Evolutionary conservation across 2,797 vertebrate species (phyloP), one percentile per base, ranked within the genome.

Genomic region (Coracias cyanogaster): DNA sequence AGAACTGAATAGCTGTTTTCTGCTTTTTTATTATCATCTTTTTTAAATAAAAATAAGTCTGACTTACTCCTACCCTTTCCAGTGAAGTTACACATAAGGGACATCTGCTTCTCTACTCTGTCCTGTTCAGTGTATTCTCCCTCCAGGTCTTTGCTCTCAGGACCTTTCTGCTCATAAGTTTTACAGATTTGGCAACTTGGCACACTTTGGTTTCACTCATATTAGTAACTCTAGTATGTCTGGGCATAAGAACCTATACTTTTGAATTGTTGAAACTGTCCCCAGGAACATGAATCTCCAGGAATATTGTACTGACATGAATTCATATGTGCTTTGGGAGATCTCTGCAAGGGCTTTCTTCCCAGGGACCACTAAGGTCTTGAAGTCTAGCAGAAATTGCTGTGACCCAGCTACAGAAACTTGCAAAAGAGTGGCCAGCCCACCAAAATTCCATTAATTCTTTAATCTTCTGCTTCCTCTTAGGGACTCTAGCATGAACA

Each of bases 281-380:
- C 9, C 12, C 45, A 48, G 35, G 29, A 69, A 19, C 16, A 35
- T 0, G 1, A 4, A 2, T 43, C 5, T 69, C 16, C 33, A 51
- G 22, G 6, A 16, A 58, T 29, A 25, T 17, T 46, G 4, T 35
- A 14, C 37, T 57, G 29, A 24, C 21, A 9, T 19, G 19, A 52
- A 69, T 58, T 8, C 11, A 22, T 46, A 6, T 12, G 7, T 54
- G 17, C 25, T 67, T 28, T 17, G 9, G 18, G 18, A 52, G 5
- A 48, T 39, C 13, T 55, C 29, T 3, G 1, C 0, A 0, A 73
- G 25, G 9, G 5, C 3, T 64, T 64, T 71, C 18, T 31, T 62
- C 21, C 45, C 41, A 46, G 21, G 5, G 12, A 48, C 15, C 15
- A 39, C 31, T 48, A 49, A 69, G 31, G 4, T 6, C 31, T 78